A percentile compares a stretch with the other conserved stretches of the same genome.
Evolutionary conservation across 2,888 invertebrate species (phyloP).

Genomic region (Eledona agricola): DNA sequence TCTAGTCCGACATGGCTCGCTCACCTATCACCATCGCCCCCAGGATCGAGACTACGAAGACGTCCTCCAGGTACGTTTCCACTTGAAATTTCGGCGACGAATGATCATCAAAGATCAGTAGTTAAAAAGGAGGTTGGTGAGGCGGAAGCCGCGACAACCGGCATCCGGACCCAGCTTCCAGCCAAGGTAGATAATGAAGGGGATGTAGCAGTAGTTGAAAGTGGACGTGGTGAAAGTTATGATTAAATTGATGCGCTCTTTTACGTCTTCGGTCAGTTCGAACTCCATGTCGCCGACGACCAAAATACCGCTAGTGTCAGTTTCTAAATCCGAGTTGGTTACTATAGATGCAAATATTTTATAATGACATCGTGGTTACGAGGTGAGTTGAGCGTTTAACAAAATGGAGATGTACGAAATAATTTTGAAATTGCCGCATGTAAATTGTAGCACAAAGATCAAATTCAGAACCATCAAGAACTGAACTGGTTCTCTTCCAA

Average conservation of each 20-base stretch:
- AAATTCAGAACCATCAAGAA: too few relatives aligned
- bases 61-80: slow-evolving; percentile 63
- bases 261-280: slow-evolving; percentile 15
- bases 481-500: too few relatives aligned
- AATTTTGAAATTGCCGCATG: too few relatives aligned
- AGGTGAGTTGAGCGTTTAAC: too few relatives aligned
- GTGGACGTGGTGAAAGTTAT: slow-evolving; percentile 3
- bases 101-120: slow-evolving; percentile 10
- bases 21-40: slow-evolving; percentile 63
- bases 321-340: too few relatives aligned
- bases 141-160: slow-evolving; percentile 20
- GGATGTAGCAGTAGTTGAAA: slow-evolving; percentile 27
- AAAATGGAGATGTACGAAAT: too few relatives aligned
- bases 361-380: too few relatives aligned
- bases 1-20: slow-evolving; percentile 65
- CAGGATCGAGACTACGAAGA: slow-evolving; percentile 76
- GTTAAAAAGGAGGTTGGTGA: slow-evolving; percentile 24
- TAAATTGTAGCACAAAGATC: too few relatives aligned
- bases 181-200: slow-evolving; percentile 24
- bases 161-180: slow-evolving; percentile 28
- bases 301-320: too few relatives aligned
- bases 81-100: not conserved
- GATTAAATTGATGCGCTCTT: slow-evolving; percentile 13
- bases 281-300: slow-evolving; percentile 14
- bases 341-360: too few relatives aligned